Conservation (phyloP, 2,113 vertebrate genomes). For the Ctenomys sociabilis region DNA sequence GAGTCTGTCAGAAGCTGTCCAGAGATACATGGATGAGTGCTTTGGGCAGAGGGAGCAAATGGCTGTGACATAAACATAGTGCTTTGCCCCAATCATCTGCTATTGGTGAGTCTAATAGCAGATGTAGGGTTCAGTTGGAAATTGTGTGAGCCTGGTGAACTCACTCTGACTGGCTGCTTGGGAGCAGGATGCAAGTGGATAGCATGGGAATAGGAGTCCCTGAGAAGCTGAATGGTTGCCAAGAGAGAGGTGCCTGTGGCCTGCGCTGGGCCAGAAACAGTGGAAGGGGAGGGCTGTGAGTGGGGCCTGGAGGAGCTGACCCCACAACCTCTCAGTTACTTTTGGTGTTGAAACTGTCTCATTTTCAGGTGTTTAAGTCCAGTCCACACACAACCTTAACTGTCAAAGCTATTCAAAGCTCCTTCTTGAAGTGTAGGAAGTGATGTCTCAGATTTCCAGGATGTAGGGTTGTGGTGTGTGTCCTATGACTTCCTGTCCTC, state of each 20-base stretch:
- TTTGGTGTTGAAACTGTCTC: neutral
- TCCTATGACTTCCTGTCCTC: neutral
- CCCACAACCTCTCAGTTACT: neutral
- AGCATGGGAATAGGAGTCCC: neutral
- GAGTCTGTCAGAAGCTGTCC: neutral
- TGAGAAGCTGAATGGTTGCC: neutral
- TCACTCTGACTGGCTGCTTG: neutral
- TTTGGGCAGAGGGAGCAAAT: neutral
- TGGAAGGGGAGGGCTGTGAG: neutral
- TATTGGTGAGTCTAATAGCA: neutral
- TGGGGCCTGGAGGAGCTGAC: neutral
- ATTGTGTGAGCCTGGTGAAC: rapidly evolving
- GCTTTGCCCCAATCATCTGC: neutral
- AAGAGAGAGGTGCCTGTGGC: neutral
- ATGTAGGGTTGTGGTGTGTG: neutral
- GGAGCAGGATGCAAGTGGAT: rapidly evolving
- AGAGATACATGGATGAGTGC: rapidly evolving
- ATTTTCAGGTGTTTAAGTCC: neutral
- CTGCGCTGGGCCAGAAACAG: neutral
- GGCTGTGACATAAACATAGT: neutral
- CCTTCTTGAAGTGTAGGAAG: neutral
- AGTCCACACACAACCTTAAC: neutral
- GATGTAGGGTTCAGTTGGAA: neutral
- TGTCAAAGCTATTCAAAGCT: neutral
- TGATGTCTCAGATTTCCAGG: neutral